These are phyloP conservation scores for Lithophane semibrunnea DNA, from an alignment of 2,888 invertebrate genomes.

Conservation along the genomic window DNA sequence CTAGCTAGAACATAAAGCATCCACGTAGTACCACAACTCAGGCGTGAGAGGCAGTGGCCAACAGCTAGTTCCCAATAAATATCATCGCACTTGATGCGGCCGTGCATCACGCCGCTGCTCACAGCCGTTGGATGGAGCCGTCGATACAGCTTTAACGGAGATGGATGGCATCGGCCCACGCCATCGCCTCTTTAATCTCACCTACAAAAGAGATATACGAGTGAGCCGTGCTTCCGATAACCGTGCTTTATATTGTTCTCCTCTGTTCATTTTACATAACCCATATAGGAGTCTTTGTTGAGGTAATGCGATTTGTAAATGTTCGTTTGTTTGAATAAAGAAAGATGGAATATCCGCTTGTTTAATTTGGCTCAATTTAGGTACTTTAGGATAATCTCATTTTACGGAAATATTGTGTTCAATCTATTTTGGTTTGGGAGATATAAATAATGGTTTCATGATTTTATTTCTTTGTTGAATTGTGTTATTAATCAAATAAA, in stretches of 20 bases:
- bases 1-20: conserved; percentile 34
- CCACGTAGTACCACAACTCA: conserved; percentile 32
- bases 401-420: conserved; percentile 22
- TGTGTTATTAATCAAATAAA: conserved; percentile 14
- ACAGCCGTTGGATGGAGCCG: conserved; percentile 68
- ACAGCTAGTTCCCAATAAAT: conserved; percentile 54
- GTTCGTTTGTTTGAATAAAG: conserved; percentile 30
- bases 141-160: conserved; percentile 86
- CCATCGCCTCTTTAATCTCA: conserved; percentile 86
- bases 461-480: conserved; percentile 19
- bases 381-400: conserved; percentile 17
- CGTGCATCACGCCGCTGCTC: conserved; percentile 61
- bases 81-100: conserved; percentile 59
- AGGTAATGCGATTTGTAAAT: conserved; percentile 43
- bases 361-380: conserved; percentile 33
- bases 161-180: conserved; percentile 82
- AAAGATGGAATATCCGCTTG: conserved; percentile 31
- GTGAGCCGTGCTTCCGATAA: conserved; percentile 69
- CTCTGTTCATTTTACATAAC: conserved; percentile 35
- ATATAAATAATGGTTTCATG: conserved; percentile 14
- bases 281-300: conserved; percentile 31
- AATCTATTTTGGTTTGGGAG: conserved; percentile 18
- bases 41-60: conserved; percentile 22
- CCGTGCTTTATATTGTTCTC: conserved; percentile 45
- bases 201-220: conserved; percentile 83